Conservation (phyloP, 2,888 invertebrate genomes). For the Parnassius smintheus region DNA sequence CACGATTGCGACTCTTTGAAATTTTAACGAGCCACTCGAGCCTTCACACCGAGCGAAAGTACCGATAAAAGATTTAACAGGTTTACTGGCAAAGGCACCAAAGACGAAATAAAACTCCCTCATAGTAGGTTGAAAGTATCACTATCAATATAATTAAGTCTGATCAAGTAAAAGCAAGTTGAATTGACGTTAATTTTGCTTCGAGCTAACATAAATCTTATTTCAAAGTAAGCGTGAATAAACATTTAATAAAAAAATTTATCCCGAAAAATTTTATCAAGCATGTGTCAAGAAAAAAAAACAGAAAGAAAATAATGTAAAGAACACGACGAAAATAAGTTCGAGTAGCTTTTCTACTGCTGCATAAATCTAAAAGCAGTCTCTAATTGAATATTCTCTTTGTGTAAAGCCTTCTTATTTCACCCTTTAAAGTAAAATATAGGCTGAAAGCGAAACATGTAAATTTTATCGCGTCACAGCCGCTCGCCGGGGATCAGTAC, state of each 20-base stretch:
- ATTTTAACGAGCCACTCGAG: slow-evolving; percentile 47
- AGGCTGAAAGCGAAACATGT: slow-evolving; percentile 75
- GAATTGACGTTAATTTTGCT: too few species aligned
- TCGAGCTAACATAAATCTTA: too few species aligned
- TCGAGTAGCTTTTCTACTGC: slow-evolving; percentile 46
- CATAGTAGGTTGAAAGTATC: neutral
- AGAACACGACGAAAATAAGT: slow-evolving; percentile 47
- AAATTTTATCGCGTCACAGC: slow-evolving; percentile 73
- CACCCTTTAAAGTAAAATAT: slow-evolving; percentile 79
- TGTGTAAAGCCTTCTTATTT: slow-evolving; percentile 74
- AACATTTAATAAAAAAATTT: too few species aligned
- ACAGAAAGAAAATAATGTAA: slow-evolving; percentile 23
- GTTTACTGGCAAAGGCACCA: slow-evolving; percentile 49
- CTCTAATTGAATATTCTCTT: slow-evolving; percentile 79
- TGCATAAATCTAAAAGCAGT: slow-evolving; percentile 68
- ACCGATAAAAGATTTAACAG: slow-evolving; percentile 62
- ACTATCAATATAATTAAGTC: neutral
- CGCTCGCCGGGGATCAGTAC: slow-evolving; percentile 53
- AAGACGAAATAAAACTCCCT: slow-evolving; percentile 47
- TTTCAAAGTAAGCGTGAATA: too few species aligned
- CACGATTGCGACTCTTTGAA: slow-evolving; percentile 43
- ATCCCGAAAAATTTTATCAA: neutral
- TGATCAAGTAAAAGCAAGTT: neutral
- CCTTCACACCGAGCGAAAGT: slow-evolving; percentile 42
- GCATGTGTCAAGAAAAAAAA: neutral